Base-by-base conservation (phyloP, 2,113 vertebrate genomes). In the Cynopterus brachyotis region DNA sequence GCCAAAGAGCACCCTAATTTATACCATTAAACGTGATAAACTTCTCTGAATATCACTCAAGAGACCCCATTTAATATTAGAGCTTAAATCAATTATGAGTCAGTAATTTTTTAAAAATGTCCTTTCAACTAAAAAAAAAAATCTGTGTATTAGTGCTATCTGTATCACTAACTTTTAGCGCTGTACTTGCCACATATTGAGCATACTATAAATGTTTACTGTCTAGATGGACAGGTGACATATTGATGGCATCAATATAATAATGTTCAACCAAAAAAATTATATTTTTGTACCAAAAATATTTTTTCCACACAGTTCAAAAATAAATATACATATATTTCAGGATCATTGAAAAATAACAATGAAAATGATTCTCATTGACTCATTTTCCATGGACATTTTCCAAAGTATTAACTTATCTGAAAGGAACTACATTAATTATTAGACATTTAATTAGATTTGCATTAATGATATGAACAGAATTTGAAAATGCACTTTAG, bases 401-500 rank as follows among this genome's bases (percentile, higher is more conserved):
- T 37, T 75, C 70, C 12, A 69, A 5, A 57, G 26, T 40, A 72
- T 66, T 84, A 89, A 62, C 7, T 79, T 16, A 84, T 26, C 5
- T 76, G 30, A 57, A 79, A 89, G 9, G 8, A 57, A 1, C 19
- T 72, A 20, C 13, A 55, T 80, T 76, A 55, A 79, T 67, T 91
- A 64, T 67, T 89, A 89, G 50, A 42, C 42, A 70, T 84, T 78
- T 81, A 93, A 92, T 90, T 83, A 94, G 45, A 90, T 92, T 84
- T 95, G 3, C 32, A 91, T 92, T 95, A 82, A 62, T 60, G 19
- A 15, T 81, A 16, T 90, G 85, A 93, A 80, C 10, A 85, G 66
- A 66, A 73, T n/a, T 78, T 76, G 42, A 96, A 97, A 96, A 94
- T 83, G 66, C 5, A 20, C 24, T 91, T 94, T 94, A 20, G 94